Conservation (phyloP, 2,888 invertebrate species). For the Acleris cristana region DNA sequence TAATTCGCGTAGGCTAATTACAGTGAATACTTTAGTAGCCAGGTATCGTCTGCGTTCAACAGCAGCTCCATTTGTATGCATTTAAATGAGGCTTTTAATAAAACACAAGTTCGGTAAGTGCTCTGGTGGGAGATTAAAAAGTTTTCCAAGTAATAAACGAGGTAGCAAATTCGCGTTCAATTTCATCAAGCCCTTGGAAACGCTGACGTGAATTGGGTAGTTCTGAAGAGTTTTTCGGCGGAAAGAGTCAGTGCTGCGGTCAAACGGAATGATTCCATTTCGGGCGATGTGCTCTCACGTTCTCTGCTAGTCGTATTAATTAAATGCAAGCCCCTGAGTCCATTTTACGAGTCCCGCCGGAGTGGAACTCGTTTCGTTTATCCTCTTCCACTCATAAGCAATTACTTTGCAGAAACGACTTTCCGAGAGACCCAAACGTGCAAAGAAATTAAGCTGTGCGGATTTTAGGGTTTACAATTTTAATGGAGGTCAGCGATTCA, state of each 20-base stretch:
- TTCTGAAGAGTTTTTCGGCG: slow-evolving; percentile 57
- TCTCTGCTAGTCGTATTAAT: slow-evolving; percentile 77
- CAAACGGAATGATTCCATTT: slow-evolving; percentile 74
- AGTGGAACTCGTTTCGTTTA: slow-evolving; percentile 79
- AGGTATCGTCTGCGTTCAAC: slow-evolving; percentile 31
- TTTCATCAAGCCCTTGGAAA: slow-evolving; percentile 50
- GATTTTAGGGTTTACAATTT: slow-evolving; percentile 69
- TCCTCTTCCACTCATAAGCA: slow-evolving; percentile 82
- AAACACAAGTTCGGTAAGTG: slow-evolving; percentile 32
- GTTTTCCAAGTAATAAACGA: slow-evolving; percentile 26
- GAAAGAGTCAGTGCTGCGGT: slow-evolving; percentile 65
- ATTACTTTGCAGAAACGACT: slow-evolving; percentile 78
- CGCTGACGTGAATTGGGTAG: slow-evolving; percentile 55
- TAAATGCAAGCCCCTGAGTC: slow-evolving; percentile 80
- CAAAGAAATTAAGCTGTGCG: slow-evolving; percentile 75
- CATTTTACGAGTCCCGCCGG: slow-evolving; percentile 75
- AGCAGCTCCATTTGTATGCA: slow-evolving; percentile 9
- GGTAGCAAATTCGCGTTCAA: slow-evolving; percentile 42
- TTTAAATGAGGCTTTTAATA: slow-evolving; percentile 25
- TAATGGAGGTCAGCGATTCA: slow-evolving; percentile 63
- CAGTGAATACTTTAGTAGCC: slow-evolving; percentile 34
- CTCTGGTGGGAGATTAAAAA: slow-evolving; percentile 29
- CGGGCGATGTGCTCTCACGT: slow-evolving; percentile 71
- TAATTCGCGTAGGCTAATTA: slow-evolving; percentile 40
- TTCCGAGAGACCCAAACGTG: slow-evolving; percentile 70